Percentiles rank a stretch among this genome's conserved stretches.
Evolutionary conservation across 2,797 vertebrate genomes (phyloP).

Genomic region (Odontamblyopus lacepedii): DNA sequence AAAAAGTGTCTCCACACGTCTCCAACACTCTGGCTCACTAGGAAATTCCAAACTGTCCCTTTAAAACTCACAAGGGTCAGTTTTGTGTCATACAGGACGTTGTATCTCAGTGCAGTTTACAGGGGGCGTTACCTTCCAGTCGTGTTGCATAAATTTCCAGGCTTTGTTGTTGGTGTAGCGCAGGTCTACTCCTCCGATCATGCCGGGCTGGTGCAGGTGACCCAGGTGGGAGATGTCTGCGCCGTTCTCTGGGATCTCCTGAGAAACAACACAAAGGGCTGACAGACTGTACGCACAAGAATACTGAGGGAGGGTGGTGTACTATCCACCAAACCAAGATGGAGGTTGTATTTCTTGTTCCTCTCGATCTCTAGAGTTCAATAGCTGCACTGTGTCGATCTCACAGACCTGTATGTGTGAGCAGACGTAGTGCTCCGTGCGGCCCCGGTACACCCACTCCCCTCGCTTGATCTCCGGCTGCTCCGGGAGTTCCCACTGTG

Average conservation of each 20-base stretch:
- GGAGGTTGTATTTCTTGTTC: too few species aligned
- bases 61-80: too few species aligned
- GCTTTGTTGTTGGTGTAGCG: slow-evolving; percentile 77
- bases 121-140: slow-evolving; percentile 79
- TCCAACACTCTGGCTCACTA: too few species aligned
- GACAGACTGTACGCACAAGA: too few species aligned
- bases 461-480: slow-evolving; percentile 68
- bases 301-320: too few species aligned
- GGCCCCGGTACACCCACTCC: slow-evolving; percentile 78
- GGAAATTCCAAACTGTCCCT: too few species aligned
- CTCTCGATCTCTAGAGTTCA: too few species aligned
- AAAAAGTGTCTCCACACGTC: too few species aligned
- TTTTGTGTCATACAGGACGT: too few species aligned
- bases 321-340: too few species aligned
- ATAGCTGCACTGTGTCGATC: too few species aligned
- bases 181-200: slow-evolving; percentile 79
- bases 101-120: too few species aligned
- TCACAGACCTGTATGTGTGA: slow-evolving; percentile 77
- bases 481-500: slow-evolving; percentile 75
- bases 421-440: slow-evolving; percentile 77
- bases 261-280: not conserved
- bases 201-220: slow-evolving; percentile 78
- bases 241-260: slow-evolving; percentile 89
- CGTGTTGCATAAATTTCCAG: slow-evolving; percentile 81
- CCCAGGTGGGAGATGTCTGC: slow-evolving; percentile 79